Percentiles rank a stretch among this genome's conserved stretches.
Conservation (phyloP, 2,113 vertebrate species). For the Talpa occidentalis region DNA sequence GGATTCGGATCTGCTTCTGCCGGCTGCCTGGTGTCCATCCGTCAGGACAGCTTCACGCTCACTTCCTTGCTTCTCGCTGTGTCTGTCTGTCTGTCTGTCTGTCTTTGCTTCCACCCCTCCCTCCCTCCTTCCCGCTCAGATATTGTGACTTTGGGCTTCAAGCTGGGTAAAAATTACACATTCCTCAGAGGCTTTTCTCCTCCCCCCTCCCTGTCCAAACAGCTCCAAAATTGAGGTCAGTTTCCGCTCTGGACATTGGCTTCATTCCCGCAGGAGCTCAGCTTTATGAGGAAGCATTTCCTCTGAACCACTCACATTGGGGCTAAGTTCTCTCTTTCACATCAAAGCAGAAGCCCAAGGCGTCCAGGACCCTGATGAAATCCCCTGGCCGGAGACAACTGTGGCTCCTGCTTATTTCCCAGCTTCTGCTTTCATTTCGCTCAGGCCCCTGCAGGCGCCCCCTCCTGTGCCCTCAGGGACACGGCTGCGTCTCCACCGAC, state of each 20-base stretch:
- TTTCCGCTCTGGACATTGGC: not conserved
- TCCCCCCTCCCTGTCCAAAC: too few relatives aligned
- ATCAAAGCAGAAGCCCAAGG: not conserved
- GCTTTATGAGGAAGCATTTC: not conserved
- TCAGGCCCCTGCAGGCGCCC: too few relatives aligned
- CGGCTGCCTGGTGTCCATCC: too few relatives aligned
- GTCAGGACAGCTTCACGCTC: not conserved
- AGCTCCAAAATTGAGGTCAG: too few relatives aligned
- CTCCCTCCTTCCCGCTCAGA: too few relatives aligned
- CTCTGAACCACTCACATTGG: rapidly evolving
- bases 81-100: too few relatives aligned
- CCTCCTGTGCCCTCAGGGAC: too few relatives aligned
- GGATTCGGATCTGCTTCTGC: not conserved
- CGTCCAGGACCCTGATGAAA: not conserved
- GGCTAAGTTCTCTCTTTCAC: not conserved
- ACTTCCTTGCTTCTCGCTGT: not conserved
- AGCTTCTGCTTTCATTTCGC: not conserved
- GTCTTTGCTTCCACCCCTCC: too few relatives aligned
- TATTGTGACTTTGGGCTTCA: not conserved
- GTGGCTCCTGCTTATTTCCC: not conserved
- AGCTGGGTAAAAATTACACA: not conserved
- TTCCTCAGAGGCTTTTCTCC: not conserved
- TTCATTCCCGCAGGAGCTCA: not conserved
- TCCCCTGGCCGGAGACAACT: not conserved
- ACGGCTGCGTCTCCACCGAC: too few relatives aligned